Conservation (phyloP, 2,797 vertebrate species). For the Artibeus jamaicensis region DNA sequence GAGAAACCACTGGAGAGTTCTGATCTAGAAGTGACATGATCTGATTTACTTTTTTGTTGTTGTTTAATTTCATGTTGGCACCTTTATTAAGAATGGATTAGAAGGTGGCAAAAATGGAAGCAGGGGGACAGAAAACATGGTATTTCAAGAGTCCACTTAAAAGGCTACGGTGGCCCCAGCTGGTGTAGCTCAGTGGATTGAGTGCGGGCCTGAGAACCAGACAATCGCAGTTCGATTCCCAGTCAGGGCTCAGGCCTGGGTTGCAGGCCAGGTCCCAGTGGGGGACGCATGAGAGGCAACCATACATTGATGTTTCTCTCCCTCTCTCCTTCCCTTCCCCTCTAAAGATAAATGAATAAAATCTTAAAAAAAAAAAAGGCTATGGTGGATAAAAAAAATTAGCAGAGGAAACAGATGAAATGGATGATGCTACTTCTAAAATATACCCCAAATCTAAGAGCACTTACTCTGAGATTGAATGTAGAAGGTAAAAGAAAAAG, state of each 20-base stretch:
- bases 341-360: too few species aligned
- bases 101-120: background rate
- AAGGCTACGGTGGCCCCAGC: background rate
- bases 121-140: background rate
- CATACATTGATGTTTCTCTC: too few species aligned
- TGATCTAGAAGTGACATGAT: background rate
- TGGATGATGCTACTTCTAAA: background rate
- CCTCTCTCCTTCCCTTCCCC: too few species aligned
- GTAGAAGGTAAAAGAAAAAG: background rate
- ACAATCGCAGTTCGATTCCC: too few species aligned
- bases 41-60: background rate
- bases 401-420: background rate
- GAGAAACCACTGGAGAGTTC: background rate
- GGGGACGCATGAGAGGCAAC: too few species aligned
- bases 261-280: too few species aligned
- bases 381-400: background rate
- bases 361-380: too few species aligned
- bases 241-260: too few species aligned
- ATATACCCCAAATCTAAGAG: background rate
- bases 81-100: constrained; percentile 8
- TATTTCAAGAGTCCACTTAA: background rate
- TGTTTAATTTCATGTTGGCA: background rate
- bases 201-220: too few species aligned
- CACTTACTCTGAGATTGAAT: background rate
- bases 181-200: too few species aligned